Percentiles rank a stretch among this genome's conserved stretches.
Evolutionary conservation across 2,113 vertebrate species (phyloP).

Genomic region (Melanotaenia duboulayi): DNA sequence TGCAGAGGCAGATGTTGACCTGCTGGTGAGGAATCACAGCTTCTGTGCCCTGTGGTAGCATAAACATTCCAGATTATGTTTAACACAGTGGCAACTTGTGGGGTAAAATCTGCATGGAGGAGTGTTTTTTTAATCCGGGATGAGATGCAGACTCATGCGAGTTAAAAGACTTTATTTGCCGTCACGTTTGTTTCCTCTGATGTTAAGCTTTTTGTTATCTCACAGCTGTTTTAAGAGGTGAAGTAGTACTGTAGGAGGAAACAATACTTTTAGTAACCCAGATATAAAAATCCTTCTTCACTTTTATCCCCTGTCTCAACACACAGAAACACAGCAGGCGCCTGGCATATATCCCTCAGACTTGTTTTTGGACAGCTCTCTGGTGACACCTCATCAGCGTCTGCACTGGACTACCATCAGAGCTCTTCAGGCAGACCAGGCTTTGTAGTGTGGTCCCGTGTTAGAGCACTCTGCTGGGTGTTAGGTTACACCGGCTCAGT

Average conservation of each 20-base stretch:
- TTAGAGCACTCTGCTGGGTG: constrained; percentile 53
- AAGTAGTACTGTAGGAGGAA: neutral
- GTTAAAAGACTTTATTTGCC: constrained; percentile 25
- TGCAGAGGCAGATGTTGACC: constrained; percentile 22
- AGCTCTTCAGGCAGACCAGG: constrained; percentile 23
- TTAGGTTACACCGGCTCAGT: constrained; percentile 55
- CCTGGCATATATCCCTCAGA: constrained; percentile 52
- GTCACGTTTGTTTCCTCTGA: constrained; percentile 12
- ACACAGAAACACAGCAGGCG: constrained; percentile 26
- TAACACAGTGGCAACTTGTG: neutral
- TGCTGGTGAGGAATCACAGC: neutral
- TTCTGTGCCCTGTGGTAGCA: neutral
- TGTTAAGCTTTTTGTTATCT: constrained; percentile 12
- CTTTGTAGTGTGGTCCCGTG: constrained; percentile 12
- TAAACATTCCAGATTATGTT: no score
- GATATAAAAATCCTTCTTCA: neutral
- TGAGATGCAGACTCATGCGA: constrained; percentile 59
- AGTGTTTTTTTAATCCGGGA: constrained; percentile 31
- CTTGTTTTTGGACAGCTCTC: constrained; percentile 63
- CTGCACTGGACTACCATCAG: constrained; percentile 37
- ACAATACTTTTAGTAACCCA: neutral
- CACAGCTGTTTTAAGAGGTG: neutral
- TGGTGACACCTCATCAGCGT: constrained; percentile 63
- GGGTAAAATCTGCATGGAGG: constrained; percentile 18
- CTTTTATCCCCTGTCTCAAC: neutral